Percentiles rank a stretch among this genome's conserved stretches.
Conservation (phyloP, 2,797 vertebrate genomes). For the Antennarius maculatus region DNA sequence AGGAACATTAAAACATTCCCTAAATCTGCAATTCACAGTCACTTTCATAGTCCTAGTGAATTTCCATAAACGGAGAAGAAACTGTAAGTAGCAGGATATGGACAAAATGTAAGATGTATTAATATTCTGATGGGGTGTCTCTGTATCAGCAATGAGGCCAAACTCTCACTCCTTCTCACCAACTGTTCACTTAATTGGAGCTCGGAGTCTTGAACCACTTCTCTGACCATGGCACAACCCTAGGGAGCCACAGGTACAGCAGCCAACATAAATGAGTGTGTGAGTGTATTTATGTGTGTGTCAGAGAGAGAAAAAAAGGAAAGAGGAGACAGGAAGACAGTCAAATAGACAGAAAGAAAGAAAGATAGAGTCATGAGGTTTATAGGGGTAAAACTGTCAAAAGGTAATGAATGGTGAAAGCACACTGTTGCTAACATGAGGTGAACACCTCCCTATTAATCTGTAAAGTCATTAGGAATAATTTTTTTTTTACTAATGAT, state of each 20-base stretch:
- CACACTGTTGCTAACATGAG: too few species aligned
- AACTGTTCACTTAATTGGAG: slow-evolving; percentile 73
- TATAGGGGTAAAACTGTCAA: too few species aligned
- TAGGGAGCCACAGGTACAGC: slow-evolving; percentile 48
- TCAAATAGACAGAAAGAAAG: too few species aligned
- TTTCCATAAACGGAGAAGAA: slow-evolving; percentile 38
- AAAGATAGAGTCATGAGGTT: too few species aligned
- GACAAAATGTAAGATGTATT: slow-evolving; percentile 50
- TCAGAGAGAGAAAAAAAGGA: background rate
- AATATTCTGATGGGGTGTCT: slow-evolving; percentile 65
- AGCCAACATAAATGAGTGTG: slow-evolving; percentile 30
- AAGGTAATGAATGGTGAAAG: too few species aligned
- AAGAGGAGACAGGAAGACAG: slow-evolving; percentile 4
- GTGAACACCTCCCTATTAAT: too few species aligned
- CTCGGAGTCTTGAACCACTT: slow-evolving; percentile 59
- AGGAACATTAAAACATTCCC: background rate
- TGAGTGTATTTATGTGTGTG: slow-evolving; percentile 23
- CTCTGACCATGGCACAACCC: slow-evolving; percentile 53
- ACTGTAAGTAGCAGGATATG: slow-evolving; percentile 14
- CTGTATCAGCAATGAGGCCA: slow-evolving; percentile 44
- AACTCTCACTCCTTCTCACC: slow-evolving; percentile 38
- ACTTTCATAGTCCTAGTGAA: slow-evolving; percentile 2
- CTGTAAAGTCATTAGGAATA: too few species aligned
- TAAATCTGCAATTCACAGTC: background rate
- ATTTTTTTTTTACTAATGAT: too few species aligned